Evolutionary conservation across 1,140 invertebrate species (phyloP).

Genomic region (Theocolax elegans): DNA sequence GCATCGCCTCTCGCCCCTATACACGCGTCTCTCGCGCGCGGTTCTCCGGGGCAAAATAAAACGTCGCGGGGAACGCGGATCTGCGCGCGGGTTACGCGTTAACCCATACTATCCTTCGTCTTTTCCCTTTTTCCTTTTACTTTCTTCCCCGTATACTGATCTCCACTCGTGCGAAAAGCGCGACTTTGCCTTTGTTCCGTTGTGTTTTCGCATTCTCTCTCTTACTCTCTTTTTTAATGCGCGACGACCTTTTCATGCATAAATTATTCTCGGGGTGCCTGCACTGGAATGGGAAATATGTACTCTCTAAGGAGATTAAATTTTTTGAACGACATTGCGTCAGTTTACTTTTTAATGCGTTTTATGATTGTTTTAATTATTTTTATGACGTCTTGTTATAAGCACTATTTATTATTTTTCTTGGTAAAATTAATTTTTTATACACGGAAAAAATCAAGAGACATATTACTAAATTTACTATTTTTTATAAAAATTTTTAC

Average conservation of each 20-base stretch:
- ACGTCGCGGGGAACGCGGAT: neutral
- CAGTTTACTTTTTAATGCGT: neutral
- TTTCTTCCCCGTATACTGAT: neutral
- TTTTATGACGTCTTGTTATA: no score
- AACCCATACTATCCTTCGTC: slow-evolving; percentile 36
- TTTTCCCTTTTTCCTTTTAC: slow-evolving; percentile 17
- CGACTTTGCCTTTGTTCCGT: neutral
- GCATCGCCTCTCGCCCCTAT: neutral
- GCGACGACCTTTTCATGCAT: slow-evolving; percentile 31
- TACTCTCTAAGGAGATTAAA: slow-evolving; percentile 20
- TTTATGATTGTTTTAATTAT: no score
- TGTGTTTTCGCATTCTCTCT: neutral
- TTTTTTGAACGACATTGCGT: slow-evolving; percentile 8
- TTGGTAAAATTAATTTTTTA: no score
- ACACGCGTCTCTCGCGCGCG: neutral
- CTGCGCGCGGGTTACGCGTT: neutral
- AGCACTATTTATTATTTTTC: no score
- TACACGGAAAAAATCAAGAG: no score
- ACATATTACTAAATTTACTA: no score
- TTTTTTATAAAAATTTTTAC: no score
- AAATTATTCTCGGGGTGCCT: slow-evolving; percentile 15
- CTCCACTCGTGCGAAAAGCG: slow-evolving; percentile 16
- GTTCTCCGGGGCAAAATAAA: neutral
- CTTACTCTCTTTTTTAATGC: slow-evolving; percentile 13
- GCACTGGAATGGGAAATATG: neutral